Evolutionary conservation across 1,140 invertebrate species (phyloP), one percentile per base, ranked within the genome.

Genomic region (Sesamia nonagrioides): DNA sequence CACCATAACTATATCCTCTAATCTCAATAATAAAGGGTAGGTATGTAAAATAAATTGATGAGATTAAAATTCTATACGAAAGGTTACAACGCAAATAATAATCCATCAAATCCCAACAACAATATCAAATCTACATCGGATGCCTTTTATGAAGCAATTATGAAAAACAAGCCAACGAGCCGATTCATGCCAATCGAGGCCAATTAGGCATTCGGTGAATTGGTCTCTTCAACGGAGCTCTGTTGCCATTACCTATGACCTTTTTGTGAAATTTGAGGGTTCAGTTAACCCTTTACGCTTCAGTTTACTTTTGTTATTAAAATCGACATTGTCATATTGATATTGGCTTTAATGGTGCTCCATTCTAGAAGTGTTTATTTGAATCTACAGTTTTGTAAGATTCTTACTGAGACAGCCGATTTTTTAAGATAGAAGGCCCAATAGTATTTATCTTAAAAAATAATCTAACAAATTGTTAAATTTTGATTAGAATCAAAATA

Each of bases 211-310:
- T 66, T 66, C 37, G 61, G 37, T 33, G 37, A 66, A 66, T 66
- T 66, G 35, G 37, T 42, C 61, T 42, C 37, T 66, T 42, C 37
- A 21, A 45, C 37, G 17, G 37, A 66, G 42, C 42, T 6, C 61
- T 66, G 37, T 42, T 66, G 61, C 17, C 61, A n/a, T 66, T 37
- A 66, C 61, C 61, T 66, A 42, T 18, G 60, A 63, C 60, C 60
- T 63, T 66, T 66, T 66, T 37, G n/a, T 21, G 37, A 35, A 63
- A 63, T 63, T 66, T 42, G 8, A 45, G 61, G 37, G 61, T 66
- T 21, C 8, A 66, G 37, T 42, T 66, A 37, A 66, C 37, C 61
- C 61, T 40, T 33, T 18, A 66, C 61, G 61, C 61, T 42, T 66
- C 42, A 42, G 37, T 42, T 42, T n/a, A 66, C 61, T 42, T 66